Base-by-base conservation (phyloP, 2,888 invertebrate species). In the Tachina fera region DNA sequence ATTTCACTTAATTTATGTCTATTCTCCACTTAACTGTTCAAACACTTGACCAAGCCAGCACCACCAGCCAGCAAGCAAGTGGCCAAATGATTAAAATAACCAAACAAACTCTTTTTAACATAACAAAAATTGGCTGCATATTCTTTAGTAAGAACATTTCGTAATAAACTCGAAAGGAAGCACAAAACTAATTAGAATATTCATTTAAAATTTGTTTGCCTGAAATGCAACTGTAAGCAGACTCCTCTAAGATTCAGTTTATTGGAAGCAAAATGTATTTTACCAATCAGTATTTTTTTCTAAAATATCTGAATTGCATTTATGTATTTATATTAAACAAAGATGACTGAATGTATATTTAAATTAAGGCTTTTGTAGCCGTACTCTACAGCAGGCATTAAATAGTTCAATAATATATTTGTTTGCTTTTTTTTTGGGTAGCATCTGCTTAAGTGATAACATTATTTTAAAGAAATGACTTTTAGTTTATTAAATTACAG, bases 181-280 rank as follows among this genome's bases (percentile, higher is more conserved):
- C 53, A 65, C 67, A 60, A 72, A 83, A 86, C 79, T 83, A 83
- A 86, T 86, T 83, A 83, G 83, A 83, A 86, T 83, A 76, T 79
- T 81, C 41, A 19, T 61, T 53, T 39, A 74, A 67, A 22, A n/a
- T 60, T 11, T 22, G 58, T 6, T 49, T 63, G 56, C 5, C 10
- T 41, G 45, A 74, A 82, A 53, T 60, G 70, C 51, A 76, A 79
- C 58, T 79, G 60, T 79, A 65, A 47, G 58, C 14, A 51, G 41
- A 53, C 39, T 74, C 53, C 70, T 53, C 43, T 74, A 68, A 49
- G 75, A 84, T 45, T 22, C 47, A 49, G 22, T 56, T 31, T 63
- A 75, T 56, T 56, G 58, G 41, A 68, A 45, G 16, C n/a, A 43
- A 63, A 83, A 41, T 58, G 58, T 45, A 19, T 31, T 22, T 58